These are phyloP conservation scores for Actinopyga echinites DNA, from an alignment of 53 echinoderm and acorn worm species.

Conservation along the genomic window DNA sequence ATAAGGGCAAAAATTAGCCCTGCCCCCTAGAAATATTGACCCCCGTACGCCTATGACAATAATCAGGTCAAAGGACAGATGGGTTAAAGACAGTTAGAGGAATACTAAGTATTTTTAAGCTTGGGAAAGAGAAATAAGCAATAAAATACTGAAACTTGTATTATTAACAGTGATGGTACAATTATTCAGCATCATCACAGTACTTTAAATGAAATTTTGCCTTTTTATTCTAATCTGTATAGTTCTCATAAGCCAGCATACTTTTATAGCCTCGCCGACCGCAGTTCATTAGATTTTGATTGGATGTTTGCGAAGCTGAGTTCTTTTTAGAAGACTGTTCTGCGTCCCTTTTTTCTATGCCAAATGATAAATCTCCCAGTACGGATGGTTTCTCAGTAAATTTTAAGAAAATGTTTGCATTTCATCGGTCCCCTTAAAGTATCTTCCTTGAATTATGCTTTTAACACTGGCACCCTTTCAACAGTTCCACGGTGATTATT, in stretches of 20 bases:
- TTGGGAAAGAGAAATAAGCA: not conserved
- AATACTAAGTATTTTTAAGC: not conserved
- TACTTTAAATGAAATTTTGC: not conserved
- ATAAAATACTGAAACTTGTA: not conserved
- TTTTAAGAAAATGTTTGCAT: not conserved
- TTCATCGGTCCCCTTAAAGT: not conserved
- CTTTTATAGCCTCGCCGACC: not conserved
- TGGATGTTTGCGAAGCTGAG: not conserved
- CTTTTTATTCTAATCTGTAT: not conserved
- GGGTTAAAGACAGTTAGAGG: not conserved
- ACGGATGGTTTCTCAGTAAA: not conserved
- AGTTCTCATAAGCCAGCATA: not conserved
- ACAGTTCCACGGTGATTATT: not conserved
- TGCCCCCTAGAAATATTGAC: too few species aligned
- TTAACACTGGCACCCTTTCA: not conserved
- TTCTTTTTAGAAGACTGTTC: not conserved
- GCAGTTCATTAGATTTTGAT: too few species aligned
- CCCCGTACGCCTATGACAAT: too few species aligned
- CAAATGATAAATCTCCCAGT: not conserved
- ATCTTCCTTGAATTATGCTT: not conserved
- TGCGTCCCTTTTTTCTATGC: not conserved
- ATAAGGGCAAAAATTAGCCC: too few species aligned
- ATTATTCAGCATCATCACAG: not conserved
- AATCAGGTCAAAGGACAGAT: too few species aligned
- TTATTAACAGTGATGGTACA: not conserved